Evolutionary conservation across 2,797 vertebrate species (phyloP).

Genomic region (Podarcis lilfordi): DNA sequence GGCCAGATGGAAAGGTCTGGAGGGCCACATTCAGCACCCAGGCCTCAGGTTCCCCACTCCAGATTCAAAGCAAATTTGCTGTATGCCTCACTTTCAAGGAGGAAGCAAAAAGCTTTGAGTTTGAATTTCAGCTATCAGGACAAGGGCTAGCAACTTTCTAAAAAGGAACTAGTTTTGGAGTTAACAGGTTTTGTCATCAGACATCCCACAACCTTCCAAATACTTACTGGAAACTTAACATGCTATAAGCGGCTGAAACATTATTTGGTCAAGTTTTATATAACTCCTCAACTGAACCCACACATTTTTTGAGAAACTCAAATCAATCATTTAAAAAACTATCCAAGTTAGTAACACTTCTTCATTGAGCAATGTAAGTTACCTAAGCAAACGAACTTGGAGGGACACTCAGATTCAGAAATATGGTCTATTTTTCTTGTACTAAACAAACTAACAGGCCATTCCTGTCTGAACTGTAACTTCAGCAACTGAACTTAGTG

Average conservation of each 20-base stretch:
- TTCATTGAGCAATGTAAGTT: not conserved
- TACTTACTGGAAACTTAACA: not conserved
- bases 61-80: not conserved
- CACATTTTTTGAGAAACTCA: not conserved
- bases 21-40: too few species aligned
- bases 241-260: too few species aligned
- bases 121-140: not conserved
- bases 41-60: too few species aligned
- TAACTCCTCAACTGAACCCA: too few species aligned
- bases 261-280: too few species aligned
- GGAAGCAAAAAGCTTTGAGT: not conserved
- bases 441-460: too few species aligned
- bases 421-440: too few species aligned
- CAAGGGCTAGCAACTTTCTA: not conserved
- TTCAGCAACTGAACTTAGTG: too few species aligned
- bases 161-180: not conserved
- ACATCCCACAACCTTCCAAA: not conserved
- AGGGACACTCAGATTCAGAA: too few species aligned
- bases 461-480: too few species aligned
- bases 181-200: not conserved
- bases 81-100: not conserved
- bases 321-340: not conserved
- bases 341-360: not conserved
- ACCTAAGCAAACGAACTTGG: not conserved
- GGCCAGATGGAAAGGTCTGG: too few species aligned